Evolutionary conservation across 2,888 invertebrate species (phyloP).

Genomic region (Agrenia bidenticulata): DNA sequence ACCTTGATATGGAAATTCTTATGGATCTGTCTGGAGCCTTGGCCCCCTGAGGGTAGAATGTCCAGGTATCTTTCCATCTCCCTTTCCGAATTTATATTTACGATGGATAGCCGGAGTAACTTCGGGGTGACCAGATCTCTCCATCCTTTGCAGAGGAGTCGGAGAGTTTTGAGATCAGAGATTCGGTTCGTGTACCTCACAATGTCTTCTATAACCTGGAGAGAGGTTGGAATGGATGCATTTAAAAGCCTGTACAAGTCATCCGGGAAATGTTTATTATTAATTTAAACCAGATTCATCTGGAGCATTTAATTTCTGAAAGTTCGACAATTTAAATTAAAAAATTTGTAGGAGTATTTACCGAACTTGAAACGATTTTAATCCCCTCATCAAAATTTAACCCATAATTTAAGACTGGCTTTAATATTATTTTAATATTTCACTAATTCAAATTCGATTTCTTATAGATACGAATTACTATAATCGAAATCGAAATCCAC

Average conservation of each 20-base stretch:
- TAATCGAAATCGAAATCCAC: neutral
- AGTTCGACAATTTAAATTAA: neutral
- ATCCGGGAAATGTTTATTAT: too few species aligned
- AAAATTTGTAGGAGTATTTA: too few species aligned
- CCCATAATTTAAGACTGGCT: too few species aligned
- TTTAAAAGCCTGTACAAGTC: too few species aligned
- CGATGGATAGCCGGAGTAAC: conserved; percentile 22
- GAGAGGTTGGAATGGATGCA: too few species aligned
- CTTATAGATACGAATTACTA: too few species aligned
- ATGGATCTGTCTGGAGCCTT: conserved; percentile 1
- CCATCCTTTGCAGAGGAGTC: conserved; percentile 26
- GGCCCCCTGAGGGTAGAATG: neutral
- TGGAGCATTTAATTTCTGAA: too few species aligned
- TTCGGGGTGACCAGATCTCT: conserved; percentile 5
- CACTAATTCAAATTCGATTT: too few species aligned
- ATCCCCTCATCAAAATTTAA: too few species aligned
- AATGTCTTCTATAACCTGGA: conserved; percentile 29
- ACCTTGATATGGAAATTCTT: conserved; percentile 31
- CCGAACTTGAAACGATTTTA: too few species aligned
- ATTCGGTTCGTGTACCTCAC: conserved; percentile 19
- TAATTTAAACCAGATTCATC: too few species aligned
- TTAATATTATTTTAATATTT: too few species aligned
- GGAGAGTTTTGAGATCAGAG: conserved; percentile 13
- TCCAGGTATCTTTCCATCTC: conserved; percentile 22
- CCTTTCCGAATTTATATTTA: conserved; percentile 22